Base-by-base conservation (phyloP, 2,113 vertebrate genomes). In the Hylia prasina region DNA sequence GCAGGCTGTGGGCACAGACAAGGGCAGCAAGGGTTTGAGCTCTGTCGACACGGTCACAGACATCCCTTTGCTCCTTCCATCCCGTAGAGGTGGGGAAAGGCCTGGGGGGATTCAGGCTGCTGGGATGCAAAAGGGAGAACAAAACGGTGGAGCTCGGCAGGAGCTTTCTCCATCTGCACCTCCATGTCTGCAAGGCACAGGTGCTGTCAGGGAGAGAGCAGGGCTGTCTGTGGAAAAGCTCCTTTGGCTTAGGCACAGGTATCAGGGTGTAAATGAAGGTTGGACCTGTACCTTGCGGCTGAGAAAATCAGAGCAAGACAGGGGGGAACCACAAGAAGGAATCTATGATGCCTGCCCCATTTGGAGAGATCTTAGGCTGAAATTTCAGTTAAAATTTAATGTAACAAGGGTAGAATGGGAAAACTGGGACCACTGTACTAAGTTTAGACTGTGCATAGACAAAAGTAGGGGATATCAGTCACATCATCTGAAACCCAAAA, bases 1-100 rank as follows among this genome's bases (percentile, higher is more conserved):
- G 99, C 99, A 45, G 99, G 97, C 99, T 99, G 96, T 2, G 39
- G 79, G 72, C 53, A 96, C 70, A 91, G 10, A 70, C 25, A n/a
- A 44, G 64, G 0, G 23, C 13, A 11, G 42, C 21, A 3, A 3
- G 69, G 39, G 7, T 45, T 45, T 35, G 42, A 50, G 53, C 31
- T 28, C 42, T 22, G 58, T 31, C 58, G 45, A 6, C 48, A 5
- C 1, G 2, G 2, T 4, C 20, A n/a, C 2, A 22, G 18, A 13
- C 10, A 31, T 2, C 57, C 56, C 35, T 48, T 30, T 37, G 30
- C 47, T 44, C 20, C 54, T 15, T 12, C 45, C 72, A 11, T 19
- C 45, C 54, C 37, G 15, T 1, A 39, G 24, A 76, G 66, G 22
- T 39, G 13, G 30, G 51, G 48, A 57, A 25, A 39, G 54, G 68